phyloP scores from a whole-genome alignment of 2,113 vertebrate species.

The Sterrhoptilus dennistouni region DNA sequence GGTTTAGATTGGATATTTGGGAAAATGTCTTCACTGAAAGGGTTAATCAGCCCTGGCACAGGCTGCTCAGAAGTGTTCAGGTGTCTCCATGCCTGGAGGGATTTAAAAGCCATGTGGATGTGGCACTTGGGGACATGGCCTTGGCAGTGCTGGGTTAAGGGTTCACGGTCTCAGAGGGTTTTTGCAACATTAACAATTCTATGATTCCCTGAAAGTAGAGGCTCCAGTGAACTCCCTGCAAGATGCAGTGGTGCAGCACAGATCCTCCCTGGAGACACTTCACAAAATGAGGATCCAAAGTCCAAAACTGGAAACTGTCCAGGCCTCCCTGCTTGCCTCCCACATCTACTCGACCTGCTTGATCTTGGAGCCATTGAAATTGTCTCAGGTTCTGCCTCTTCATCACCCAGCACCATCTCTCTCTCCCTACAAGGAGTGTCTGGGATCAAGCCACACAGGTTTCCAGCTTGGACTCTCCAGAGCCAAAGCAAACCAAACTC shows the following conservation, averaged over 20 bases:
- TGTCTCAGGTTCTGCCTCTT: neutral
- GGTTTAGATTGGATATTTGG: rapidly evolving
- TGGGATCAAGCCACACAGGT: neutral
- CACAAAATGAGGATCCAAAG: rapidly evolving
- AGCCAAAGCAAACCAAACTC: neutral
- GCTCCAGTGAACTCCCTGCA: neutral
- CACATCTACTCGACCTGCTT: neutral
- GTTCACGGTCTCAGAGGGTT: neutral
- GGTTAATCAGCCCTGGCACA: too few species aligned
- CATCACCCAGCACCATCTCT: neutral
- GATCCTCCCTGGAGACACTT: neutral
- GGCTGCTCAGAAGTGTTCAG: neutral
- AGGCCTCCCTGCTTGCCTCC: neutral
- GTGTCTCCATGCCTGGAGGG: neutral
- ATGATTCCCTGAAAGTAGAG: neutral
- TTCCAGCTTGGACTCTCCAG: neutral
- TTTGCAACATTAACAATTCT: neutral
- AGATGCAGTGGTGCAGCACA: neutral
- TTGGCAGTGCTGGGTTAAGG: neutral
- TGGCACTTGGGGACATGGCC: neutral
- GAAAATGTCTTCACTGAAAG: neutral
- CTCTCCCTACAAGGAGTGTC: neutral
- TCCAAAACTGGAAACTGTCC: neutral
- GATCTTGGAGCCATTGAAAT: neutral
- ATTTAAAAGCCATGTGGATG: neutral